Percentiles rank a stretch among this genome's conserved stretches.
These are phyloP conservation scores for Esox masquinongy DNA, from an alignment of 2,797 vertebrate species.

Conservation along the genomic window DNA sequence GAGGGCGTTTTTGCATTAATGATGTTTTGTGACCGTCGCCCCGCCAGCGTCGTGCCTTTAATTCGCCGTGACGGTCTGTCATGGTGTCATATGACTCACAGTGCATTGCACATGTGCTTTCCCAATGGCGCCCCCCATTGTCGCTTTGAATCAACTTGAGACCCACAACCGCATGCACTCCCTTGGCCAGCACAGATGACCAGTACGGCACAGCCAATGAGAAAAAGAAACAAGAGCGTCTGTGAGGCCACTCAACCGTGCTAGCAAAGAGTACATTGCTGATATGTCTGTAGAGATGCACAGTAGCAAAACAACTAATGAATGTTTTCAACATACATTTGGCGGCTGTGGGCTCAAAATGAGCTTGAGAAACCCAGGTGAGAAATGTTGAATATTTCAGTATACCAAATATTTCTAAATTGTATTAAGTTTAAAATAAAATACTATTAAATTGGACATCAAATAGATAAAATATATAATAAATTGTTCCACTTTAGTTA, in stretches of 20 bases:
- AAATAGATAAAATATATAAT: too few relatives aligned
- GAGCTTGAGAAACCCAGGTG: conserved; percentile 13
- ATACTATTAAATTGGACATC: too few relatives aligned
- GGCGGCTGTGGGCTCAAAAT: conserved; percentile 52
- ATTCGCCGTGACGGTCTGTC: conserved; percentile 61
- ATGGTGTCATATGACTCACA: conserved; percentile 60
- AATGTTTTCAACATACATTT: conserved; percentile 42
- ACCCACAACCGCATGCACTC: conserved; percentile 31
- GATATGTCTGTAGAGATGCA: conserved; percentile 55
- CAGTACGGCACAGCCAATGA: not conserved
- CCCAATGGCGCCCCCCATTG: conserved; percentile 43
- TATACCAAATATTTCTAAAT: too few relatives aligned
- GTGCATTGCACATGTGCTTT: conserved; percentile 61
- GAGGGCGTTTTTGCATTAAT: conserved; percentile 46
- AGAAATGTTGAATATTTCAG: too few relatives aligned
- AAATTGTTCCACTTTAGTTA: too few relatives aligned
- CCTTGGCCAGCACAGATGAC: conserved; percentile 5
- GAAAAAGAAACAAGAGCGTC: conserved; percentile 16
- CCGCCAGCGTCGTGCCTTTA: conserved; percentile 50
- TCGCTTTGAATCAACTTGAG: conserved; percentile 41
- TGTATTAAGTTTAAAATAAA: too few relatives aligned
- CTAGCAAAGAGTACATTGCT: conserved; percentile 38
- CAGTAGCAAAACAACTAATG: conserved; percentile 56
- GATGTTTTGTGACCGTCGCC: conserved; percentile 53
- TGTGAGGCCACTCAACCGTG: conserved; percentile 38